Conservation (phyloP, 1,140 invertebrate genomes). For the Scaptomyza hsui region DNA sequence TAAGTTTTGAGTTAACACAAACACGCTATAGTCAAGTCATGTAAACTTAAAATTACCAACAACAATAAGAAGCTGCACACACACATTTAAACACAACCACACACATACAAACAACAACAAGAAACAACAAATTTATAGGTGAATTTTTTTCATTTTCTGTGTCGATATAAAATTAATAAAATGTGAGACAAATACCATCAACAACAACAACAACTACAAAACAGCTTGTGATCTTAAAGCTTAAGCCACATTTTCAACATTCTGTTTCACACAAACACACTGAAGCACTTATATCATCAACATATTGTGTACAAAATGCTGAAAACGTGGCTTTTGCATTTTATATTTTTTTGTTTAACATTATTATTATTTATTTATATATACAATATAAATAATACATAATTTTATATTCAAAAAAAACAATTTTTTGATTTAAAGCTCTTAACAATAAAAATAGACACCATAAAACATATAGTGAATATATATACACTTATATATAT, state of each 20-base stretch:
- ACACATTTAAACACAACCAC: too few species aligned
- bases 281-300: not conserved
- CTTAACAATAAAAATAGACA: slow-evolving; percentile 14
- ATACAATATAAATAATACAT: slow-evolving; percentile 23
- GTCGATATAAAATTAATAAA: slow-evolving; percentile 71
- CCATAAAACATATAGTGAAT: slow-evolving; percentile 19
- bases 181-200: slow-evolving; percentile 37
- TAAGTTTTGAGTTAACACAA: slow-evolving; percentile 58
- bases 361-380: slow-evolving; percentile 21
- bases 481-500: slow-evolving; percentile 17
- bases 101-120: slow-evolving; percentile 23
- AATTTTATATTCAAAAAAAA: slow-evolving; percentile 18
- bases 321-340: slow-evolving; percentile 19
- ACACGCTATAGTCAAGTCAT: slow-evolving; percentile 50
- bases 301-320: slow-evolving; percentile 6
- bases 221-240: slow-evolving; percentile 76
- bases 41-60: slow-evolving; percentile 27
- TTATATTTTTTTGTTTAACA: slow-evolving; percentile 8
- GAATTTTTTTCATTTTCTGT: slow-evolving; percentile 77
- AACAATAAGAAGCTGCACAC: slow-evolving; percentile 11
- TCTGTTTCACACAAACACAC: not conserved
- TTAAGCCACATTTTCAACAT: slow-evolving; percentile 50
- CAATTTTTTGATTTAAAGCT: slow-evolving; percentile 50
- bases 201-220: slow-evolving; percentile 40
- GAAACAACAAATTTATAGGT: slow-evolving; percentile 66